Percentiles rank a stretch among this genome's conserved stretches.
phyloP scores from a whole-genome alignment of 2,113 vertebrate species.

The Paraplagusia blochii region DNA sequence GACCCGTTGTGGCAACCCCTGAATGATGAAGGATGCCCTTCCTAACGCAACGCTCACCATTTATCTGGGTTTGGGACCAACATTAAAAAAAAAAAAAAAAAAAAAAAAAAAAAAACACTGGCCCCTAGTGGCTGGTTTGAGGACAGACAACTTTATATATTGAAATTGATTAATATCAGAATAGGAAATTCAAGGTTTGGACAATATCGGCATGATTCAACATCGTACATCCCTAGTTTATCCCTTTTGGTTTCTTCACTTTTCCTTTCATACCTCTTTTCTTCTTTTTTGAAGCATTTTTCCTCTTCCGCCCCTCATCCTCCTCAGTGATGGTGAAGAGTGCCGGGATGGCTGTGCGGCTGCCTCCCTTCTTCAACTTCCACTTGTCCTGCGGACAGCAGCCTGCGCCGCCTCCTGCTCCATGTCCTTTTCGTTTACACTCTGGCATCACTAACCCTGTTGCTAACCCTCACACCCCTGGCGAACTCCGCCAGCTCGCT shows the following conservation, averaged over 20 bases:
- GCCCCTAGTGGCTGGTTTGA: no score
- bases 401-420: slow-evolving; percentile 39
- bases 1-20: no score
- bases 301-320: slow-evolving; percentile 87
- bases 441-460: slow-evolving; percentile 57
- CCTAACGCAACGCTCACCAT: no score
- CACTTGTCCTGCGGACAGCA: slow-evolving; percentile 72
- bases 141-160: no score
- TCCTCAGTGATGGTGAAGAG: slow-evolving; percentile 97
- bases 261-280: slow-evolving; percentile 76
- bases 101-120: no score
- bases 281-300: slow-evolving; percentile 61
- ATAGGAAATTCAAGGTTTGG: no score
- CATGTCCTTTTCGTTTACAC: slow-evolving; percentile 37
- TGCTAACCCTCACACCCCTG: slow-evolving; percentile 59
- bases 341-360: slow-evolving; percentile 77
- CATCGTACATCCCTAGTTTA: no score
- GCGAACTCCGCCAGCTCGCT: slow-evolving; percentile 52
- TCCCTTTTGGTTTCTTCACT: neutral
- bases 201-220: no score
- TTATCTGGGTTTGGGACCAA: no score
- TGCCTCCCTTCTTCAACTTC: slow-evolving; percentile 80
- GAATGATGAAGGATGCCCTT: no score
- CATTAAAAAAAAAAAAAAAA: no score
- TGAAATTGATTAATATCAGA: no score